These are phyloP conservation scores for Zaprionus ghesquierei DNA, from an alignment of 1,140 invertebrate genomes.

Conservation along the genomic window DNA sequence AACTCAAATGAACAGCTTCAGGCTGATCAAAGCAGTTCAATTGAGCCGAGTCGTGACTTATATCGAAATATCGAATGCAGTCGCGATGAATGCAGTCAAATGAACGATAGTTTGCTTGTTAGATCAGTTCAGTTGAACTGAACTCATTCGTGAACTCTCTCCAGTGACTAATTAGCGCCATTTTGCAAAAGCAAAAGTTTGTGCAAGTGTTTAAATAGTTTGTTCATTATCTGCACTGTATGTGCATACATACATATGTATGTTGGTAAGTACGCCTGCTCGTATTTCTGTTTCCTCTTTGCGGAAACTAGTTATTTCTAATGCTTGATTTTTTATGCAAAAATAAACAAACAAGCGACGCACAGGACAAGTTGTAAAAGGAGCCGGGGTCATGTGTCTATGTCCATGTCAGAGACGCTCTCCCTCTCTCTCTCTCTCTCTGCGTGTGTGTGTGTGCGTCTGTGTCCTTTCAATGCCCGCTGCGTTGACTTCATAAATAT, in stretches of 20 bases:
- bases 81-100: not conserved
- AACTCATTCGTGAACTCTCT: not conserved
- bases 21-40: no score
- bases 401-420: not conserved
- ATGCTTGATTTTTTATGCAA: not conserved
- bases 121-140: not conserved
- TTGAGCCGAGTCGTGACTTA: no score
- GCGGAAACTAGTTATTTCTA: conserved; percentile 3
- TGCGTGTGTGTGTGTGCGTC: conserved; percentile 8
- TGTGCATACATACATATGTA: not conserved
- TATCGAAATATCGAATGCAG: no score
- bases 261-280: not conserved
- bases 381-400: not conserved
- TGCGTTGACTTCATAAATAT: conserved; percentile 51
- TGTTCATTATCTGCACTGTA: not conserved
- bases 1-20: no score
- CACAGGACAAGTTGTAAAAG: not conserved
- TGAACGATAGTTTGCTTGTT: not conserved
- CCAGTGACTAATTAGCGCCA: not conserved
- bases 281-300: not conserved
- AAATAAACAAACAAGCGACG: conserved; percentile 1
- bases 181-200: not conserved
- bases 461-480: conserved; percentile 42
- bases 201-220: not conserved
- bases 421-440: not conserved